A percentile compares a stretch with the other conserved stretches of the same genome.
These are phyloP conservation scores for Biston stratarius DNA, from an alignment of 2,888 invertebrate species.

Conservation along the genomic window DNA sequence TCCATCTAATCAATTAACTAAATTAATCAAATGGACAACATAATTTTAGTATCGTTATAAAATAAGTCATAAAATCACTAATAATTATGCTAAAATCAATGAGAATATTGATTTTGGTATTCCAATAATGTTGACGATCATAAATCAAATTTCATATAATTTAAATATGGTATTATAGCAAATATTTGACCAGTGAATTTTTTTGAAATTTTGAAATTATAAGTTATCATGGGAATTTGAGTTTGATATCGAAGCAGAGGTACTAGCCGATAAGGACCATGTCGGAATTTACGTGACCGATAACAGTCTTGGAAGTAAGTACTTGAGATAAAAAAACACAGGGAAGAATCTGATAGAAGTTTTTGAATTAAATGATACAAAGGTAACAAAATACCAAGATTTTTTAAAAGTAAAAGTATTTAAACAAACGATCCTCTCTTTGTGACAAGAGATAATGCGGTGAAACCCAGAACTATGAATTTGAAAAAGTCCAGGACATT, in stretches of 20 bases:
- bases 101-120: conserved; percentile 19
- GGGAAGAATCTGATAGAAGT: conserved; percentile 1
- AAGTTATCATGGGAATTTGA: conserved; percentile 53
- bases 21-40: conserved; percentile 44
- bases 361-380: not conserved
- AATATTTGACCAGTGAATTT: conserved; percentile 40
- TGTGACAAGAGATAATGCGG: too few species aligned
- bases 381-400: too few species aligned
- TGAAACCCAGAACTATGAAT: too few species aligned
- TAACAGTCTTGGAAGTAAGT: conserved; percentile 39
- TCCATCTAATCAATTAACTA: conserved; percentile 37
- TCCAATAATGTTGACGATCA: conserved; percentile 30
- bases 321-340: conserved; percentile 12
- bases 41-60: conserved; percentile 37
- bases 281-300: conserved; percentile 56
- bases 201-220: conserved; percentile 26
- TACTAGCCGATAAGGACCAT: conserved; percentile 47
- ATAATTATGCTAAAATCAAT: conserved; percentile 33
- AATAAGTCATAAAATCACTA: conserved; percentile 39
- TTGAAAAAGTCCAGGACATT: too few species aligned
- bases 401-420: too few species aligned
- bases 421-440: too few species aligned
- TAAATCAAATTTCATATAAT: conserved; percentile 34
- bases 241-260: conserved; percentile 38
- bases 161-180: conserved; percentile 31